phyloP scores from a whole-genome alignment of 2,888 invertebrate species.

The Patella ulyssiponensis region DNA sequence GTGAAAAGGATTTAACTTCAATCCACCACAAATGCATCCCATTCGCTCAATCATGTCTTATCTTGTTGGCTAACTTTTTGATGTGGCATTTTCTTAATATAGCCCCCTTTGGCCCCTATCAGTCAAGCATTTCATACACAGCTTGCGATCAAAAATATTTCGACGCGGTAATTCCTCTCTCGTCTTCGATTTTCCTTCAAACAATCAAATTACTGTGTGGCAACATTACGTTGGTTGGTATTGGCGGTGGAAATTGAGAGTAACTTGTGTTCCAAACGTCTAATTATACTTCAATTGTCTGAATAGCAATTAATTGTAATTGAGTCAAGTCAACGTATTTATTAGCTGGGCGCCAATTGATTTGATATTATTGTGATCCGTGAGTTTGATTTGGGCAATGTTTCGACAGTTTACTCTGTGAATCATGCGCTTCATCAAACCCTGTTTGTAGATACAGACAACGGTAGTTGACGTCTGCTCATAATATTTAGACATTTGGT shows the following conservation, averaged over 20 bases:
- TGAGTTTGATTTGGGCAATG: not conserved
- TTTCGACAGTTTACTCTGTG: not conserved
- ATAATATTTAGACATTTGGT: too few relatives aligned
- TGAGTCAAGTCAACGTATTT: not conserved
- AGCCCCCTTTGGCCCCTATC: not conserved
- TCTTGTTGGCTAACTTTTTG: not conserved
- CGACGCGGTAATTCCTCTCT: not conserved
- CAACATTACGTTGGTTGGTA: not conserved
- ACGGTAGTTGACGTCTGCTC: too few relatives aligned
- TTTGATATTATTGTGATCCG: not conserved
- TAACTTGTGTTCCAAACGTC: slow-evolving; percentile 3
- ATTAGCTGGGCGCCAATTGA: not conserved
- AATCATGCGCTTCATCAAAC: not conserved
- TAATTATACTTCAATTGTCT: slow-evolving; percentile 10
- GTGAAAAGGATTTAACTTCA: not conserved
- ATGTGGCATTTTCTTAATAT: not conserved
- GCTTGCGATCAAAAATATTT: not conserved
- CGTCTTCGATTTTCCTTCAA: not conserved
- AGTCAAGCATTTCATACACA: not conserved
- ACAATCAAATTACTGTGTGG: not conserved
- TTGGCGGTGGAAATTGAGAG: not conserved
- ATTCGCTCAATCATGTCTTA: slow-evolving; percentile 1
- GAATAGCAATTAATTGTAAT: slow-evolving; percentile 1
- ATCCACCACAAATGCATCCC: not conserved
- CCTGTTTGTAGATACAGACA: too few relatives aligned